Base-by-base conservation (phyloP, 2,888 invertebrate genomes). In the Callinectes sapidus region DNA sequence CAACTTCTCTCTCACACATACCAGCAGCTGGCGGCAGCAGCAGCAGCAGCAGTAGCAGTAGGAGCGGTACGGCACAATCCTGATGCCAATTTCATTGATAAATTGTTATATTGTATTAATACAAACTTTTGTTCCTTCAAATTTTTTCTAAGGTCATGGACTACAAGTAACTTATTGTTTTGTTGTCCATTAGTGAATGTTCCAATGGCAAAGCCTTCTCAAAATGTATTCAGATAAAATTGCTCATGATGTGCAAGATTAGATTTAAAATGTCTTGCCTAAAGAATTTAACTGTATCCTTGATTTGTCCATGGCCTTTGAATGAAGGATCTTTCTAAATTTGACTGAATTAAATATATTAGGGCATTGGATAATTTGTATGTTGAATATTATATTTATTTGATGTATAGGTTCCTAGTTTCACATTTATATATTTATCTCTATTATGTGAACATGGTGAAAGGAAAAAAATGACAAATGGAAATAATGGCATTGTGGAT, bases 1-100 rank as follows among this genome's bases (percentile, higher is more conserved):
- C 71, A 23, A 10, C 90, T 23, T 90, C 90, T 39, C 90, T 90
- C n/a, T 66, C 90, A 13, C 71, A 66, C 39, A 90, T 66, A 71
- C 32, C 71, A 23, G 42, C 90, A 23, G 32, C 32, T 39, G 39
- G 66, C 35, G 35, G 35, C 54, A 88, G 32, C n/a, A n/a, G n/a
- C n/a, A 39, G 39, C 88, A 88, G 48, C 13, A 14, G 55, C 32
- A 88, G 54, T 14, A 23, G 61, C 61, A 61, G 61, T 10, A 61
- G 61, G 18, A 54, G 55, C 13, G 88, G 55, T 48, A 54, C 32
- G 54, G 18, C 85, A 85, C 14, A 85, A 16, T 28, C 16, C 13
- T 32, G 32, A 39, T 39, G 23, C 39, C 85, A 14, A 8, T 32
- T 32, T n/a, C 10, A n/a, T 0, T 61, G 61, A 23, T 23, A 61